Percentiles rank a stretch among this genome's conserved stretches.
Conservation (phyloP, 37 sponge, comb jelly and placozoan species). For the Bolinopsis microptera region DNA sequence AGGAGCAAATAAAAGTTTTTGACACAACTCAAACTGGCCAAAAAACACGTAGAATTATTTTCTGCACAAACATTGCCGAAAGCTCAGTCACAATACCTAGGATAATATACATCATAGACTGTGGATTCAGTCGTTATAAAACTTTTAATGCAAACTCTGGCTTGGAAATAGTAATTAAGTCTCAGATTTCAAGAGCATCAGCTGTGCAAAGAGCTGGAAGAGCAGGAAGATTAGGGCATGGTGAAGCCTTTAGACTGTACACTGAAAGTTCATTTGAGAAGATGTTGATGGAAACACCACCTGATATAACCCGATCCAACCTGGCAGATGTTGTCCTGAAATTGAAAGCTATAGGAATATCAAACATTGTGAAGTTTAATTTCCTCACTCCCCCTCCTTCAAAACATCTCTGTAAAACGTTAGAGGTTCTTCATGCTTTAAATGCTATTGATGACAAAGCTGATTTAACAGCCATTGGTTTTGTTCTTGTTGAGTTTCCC, state of each 20-base stretch:
- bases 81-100: slow-evolving; percentile 89
- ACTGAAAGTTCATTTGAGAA: slow-evolving; percentile 5
- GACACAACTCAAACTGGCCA: background rate
- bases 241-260: slow-evolving; percentile 41
- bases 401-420: slow-evolving; percentile 9
- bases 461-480: background rate
- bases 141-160: slow-evolving; percentile 37
- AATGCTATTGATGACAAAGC: slow-evolving; percentile 38
- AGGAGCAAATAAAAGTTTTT: slow-evolving; percentile 44
- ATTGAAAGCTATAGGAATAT: slow-evolving; percentile 47
- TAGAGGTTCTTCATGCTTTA: slow-evolving; percentile 29
- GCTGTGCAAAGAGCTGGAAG: slow-evolving; percentile 53
- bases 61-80: slow-evolving; percentile 89
- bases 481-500: slow-evolving; percentile 38
- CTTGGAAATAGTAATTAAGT: slow-evolving; percentile 21
- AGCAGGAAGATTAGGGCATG: slow-evolving; percentile 44
- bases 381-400: slow-evolving; percentile 46
- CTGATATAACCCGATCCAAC: background rate
- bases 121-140: slow-evolving; percentile 70
- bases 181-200: slow-evolving; percentile 46
- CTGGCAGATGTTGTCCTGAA: background rate
- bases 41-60: slow-evolving; percentile 74
- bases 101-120: slow-evolving; percentile 79
- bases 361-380: slow-evolving; percentile 53
- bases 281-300: slow-evolving; percentile 4